Evolutionary conservation across 2,888 invertebrate species (phyloP).

Genomic region (Melikaiella ostensackeni): DNA sequence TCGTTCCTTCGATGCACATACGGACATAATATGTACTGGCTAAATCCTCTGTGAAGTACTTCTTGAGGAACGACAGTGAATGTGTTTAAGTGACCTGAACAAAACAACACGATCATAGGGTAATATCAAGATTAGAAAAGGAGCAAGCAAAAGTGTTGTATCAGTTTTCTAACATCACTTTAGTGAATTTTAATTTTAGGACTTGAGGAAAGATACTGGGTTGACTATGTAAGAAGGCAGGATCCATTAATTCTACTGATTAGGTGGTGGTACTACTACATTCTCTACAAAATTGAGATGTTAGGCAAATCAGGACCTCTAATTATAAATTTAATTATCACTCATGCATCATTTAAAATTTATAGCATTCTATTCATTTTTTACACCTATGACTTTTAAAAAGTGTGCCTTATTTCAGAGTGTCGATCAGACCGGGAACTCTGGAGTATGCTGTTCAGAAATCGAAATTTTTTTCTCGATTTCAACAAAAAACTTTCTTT

Average conservation of each 20-base stretch:
- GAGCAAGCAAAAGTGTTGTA: conserved; percentile 50
- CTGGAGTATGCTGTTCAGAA: too few species aligned
- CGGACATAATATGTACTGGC: conserved; percentile 64
- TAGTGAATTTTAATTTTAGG: conserved; percentile 22
- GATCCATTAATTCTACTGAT: conserved; percentile 34
- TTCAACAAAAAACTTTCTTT: too few species aligned
- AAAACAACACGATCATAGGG: conserved; percentile 74
- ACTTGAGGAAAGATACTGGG: conserved; percentile 15
- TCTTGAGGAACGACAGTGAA: conserved; percentile 77
- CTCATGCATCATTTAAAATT: neutral
- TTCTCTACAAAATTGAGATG: neutral
- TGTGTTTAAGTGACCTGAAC: conserved; percentile 78
- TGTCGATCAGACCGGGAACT: too few species aligned
- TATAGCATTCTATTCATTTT: too few species aligned
- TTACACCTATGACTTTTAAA: too few species aligned
- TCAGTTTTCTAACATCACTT: conserved; percentile 7
- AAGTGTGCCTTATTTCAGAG: too few species aligned
- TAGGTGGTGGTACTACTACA: conserved; percentile 37
- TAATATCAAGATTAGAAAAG: conserved; percentile 58
- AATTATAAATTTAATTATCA: neutral
- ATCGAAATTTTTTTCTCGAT: too few species aligned
- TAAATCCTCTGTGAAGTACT: conserved; percentile 75
- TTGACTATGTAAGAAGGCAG: conserved; percentile 30
- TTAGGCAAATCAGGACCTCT: too few species aligned
- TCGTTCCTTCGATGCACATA: conserved; percentile 73